Base-by-base conservation (phyloP, 2,113 vertebrate genomes). In the Erythrocebus patas region DNA sequence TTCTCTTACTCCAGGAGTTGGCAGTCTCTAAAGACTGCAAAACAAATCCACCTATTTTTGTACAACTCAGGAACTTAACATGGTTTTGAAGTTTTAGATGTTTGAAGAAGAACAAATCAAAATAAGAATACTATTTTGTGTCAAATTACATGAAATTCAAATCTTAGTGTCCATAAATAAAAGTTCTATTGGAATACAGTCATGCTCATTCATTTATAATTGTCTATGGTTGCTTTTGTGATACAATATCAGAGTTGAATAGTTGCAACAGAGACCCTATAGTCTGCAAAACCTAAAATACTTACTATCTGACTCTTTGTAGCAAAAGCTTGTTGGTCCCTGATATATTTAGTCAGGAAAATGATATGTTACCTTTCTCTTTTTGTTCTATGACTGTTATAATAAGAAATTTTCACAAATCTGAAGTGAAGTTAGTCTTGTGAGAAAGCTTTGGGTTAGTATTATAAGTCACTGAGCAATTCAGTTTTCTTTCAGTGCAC, bases 361-460 rank as follows among this genome's bases (percentile, higher is more conserved):
- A 84, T 78, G 32, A 27, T 64, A 86, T 82, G 8, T 88, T 14
- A 8, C 35, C 12, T 11, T 48, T 11, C 5, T 14, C 17, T 12
- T 55, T 83, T 91, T 95, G 66, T 86, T 68, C 68, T 61, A 0
- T 76, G 68, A 17, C 61, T 92, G 86, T 68, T 94, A 79, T 64
- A 89, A 73, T 84, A 43, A 81, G 40, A 93, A 57, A 40, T 73
- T 72, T 84, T 93, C 61, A 73, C 8, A 43, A 32, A 94, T 89
- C n/a, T 78, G 75, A 50, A 95, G 70, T 88, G 52, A 93, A 88
- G 23, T 96, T 91, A 92, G 9, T 50, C 8, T 97, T 88, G 84
- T 52, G 38, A 38, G 73, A 66, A 95, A 84, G 27, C 48, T 75
- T 91, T 85, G 9, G 38, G 30, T 95, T 64, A 6, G 75, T 70